These are phyloP conservation scores for Zaprionus kolodkinae DNA, from an alignment of 1,140 invertebrate genomes.

Conservation along the genomic window DNA sequence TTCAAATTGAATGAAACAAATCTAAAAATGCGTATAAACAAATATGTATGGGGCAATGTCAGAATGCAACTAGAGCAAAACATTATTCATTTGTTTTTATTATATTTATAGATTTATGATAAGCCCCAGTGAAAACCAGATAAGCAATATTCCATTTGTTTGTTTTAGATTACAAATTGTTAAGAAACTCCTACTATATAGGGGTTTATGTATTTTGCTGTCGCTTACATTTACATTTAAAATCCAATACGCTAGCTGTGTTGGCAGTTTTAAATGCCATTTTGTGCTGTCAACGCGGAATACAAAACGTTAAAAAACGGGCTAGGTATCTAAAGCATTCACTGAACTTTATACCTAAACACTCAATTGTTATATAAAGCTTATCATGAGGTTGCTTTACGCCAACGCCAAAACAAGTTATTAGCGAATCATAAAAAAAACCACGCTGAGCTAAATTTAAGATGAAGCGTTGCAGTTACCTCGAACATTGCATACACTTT, in stretches of 20 bases:
- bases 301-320: conserved; percentile 2
- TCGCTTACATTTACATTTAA: too few relatives aligned
- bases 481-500: neutral
- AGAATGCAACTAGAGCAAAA: conserved; percentile 48
- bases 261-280: neutral
- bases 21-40: conserved; percentile 43
- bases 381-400: conserved; percentile 19
- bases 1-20: conserved; percentile 54
- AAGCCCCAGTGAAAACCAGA: conserved; percentile 15
- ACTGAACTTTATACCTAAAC: conserved; percentile 39
- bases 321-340: conserved; percentile 5
- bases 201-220: neutral
- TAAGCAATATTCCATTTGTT: neutral
- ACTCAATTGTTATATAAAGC: conserved; percentile 28
- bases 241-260: neutral
- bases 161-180: neutral
- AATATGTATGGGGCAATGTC: conserved; percentile 59
- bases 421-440: conserved; percentile 14
- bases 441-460: conserved; percentile 3
- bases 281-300: neutral
- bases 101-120: conserved; percentile 15
- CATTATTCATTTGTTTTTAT: neutral
- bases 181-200: neutral
- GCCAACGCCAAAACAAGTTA: conserved; percentile 39
- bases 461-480: neutral